Evolutionary conservation across 2,888 invertebrate genomes (phyloP).

Genomic region (Digitonthophagus gazella): DNA sequence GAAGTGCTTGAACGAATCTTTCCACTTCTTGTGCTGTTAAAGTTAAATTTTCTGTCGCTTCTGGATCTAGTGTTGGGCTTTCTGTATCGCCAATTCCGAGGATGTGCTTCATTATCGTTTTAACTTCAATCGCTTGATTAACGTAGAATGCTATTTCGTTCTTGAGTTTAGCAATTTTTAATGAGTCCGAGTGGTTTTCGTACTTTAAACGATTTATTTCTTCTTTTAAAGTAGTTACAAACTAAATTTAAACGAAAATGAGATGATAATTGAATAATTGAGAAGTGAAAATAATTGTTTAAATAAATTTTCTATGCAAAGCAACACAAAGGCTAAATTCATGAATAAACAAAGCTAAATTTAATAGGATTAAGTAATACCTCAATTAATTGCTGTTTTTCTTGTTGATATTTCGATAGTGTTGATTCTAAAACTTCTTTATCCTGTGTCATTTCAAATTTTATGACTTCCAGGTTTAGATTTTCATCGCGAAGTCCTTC

Average conservation of each 20-base stretch:
- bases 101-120: conserved; percentile 25
- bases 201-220: conserved; percentile 25
- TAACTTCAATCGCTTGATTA: conserved; percentile 28
- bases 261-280: too few relatives aligned
- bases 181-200: conserved; percentile 27
- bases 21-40: conserved; percentile 23
- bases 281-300: not conserved
- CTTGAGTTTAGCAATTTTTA: conserved; percentile 29
- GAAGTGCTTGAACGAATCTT: conserved; percentile 19
- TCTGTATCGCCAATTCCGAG: not conserved
- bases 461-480: conserved; percentile 46
- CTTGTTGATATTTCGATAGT: conserved; percentile 44
- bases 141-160: conserved; percentile 29
- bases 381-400: conserved; percentile 33
- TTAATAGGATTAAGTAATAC: not conserved
- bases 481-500: conserved; percentile 43
- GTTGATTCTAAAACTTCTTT: conserved; percentile 43
- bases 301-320: conserved; percentile 4
- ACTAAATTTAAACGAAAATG: conserved; percentile 12
- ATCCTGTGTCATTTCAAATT: conserved; percentile 46
- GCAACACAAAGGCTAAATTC: not conserved
- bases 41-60: not conserved
- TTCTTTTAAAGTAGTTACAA: conserved; percentile 23
- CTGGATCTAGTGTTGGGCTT: not conserved
- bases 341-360: not conserved